Percentiles rank a stretch among this genome's conserved stretches.
Evolutionary conservation across 2,888 invertebrate genomes (phyloP).

Genomic region (Nymphalis polychloros): DNA sequence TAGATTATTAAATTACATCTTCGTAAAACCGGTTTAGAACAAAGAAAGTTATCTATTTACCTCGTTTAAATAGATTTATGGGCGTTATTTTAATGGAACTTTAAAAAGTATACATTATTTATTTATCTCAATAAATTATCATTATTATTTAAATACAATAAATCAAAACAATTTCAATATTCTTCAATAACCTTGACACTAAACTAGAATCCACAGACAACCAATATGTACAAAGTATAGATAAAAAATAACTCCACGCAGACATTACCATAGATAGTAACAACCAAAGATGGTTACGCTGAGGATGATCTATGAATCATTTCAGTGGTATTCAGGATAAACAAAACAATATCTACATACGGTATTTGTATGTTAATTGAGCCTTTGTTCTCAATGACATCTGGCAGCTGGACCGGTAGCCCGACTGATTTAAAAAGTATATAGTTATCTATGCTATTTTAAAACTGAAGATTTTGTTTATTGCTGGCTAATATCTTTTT

Average conservation of each 20-base stretch:
- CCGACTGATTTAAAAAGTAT: background rate
- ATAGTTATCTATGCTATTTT: background rate
- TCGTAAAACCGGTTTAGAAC: too few species aligned
- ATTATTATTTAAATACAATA: too few species aligned
- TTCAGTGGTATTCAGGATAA: background rate
- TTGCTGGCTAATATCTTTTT: background rate
- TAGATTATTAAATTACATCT: background rate
- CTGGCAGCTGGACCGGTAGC: constrained; percentile 1
- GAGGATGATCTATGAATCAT: background rate
- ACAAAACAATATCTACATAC: background rate
- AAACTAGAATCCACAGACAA: background rate
- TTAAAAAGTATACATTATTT: too few species aligned
- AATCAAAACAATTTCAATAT: too few species aligned
- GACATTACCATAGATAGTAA: constrained; percentile 7
- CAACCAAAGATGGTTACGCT: background rate
- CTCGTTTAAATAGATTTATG: too few species aligned
- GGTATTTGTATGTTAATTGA: background rate
- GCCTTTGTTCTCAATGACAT: background rate
- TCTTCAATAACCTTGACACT: background rate
- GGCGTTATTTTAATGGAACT: too few species aligned
- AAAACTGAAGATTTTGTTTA: background rate
- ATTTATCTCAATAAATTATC: too few species aligned
- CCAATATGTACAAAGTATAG: background rate
- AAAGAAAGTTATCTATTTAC: too few species aligned
- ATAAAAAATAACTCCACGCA: background rate